Conservation (phyloP, 2,113 vertebrate genomes). For the Cathartes aura region DNA sequence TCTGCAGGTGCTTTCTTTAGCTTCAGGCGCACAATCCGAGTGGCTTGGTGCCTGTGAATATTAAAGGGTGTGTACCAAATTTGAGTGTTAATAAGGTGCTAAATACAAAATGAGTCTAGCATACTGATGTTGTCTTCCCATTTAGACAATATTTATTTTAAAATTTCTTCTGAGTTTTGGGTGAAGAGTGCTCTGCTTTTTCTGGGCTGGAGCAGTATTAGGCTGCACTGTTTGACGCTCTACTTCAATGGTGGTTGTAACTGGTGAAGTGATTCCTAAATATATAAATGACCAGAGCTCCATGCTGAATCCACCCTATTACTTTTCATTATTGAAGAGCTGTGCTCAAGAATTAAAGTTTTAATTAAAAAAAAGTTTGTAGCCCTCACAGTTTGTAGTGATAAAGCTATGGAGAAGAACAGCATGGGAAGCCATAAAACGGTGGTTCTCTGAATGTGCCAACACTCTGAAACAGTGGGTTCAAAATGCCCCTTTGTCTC, state of each 20-base stretch:
- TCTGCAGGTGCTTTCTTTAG: not conserved
- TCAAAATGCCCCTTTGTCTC: not conserved
- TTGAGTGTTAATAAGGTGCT: not conserved
- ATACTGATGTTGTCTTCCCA: not conserved
- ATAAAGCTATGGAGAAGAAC: not conserved
- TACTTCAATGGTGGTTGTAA: not conserved
- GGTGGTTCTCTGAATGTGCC: not conserved
- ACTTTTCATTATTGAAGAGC: not conserved
- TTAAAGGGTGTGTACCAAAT: not conserved
- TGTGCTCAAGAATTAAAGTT: not conserved
- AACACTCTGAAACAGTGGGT: not conserved
- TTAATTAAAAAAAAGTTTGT: not conserved
- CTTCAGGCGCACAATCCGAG: not conserved
- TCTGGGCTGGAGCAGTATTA: not conserved
- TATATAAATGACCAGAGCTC: not conserved
- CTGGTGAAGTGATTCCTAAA: not conserved
- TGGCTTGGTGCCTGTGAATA: not conserved
- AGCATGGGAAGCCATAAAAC: not conserved
- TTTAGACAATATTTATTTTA: not conserved
- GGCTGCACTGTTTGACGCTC: rapidly evolving
- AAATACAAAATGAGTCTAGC: not conserved
- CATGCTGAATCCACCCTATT: not conserved
- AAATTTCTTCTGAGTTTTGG: not conserved
- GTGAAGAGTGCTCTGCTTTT: not conserved
- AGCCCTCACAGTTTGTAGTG: not conserved